Evolutionary conservation across 2,113 vertebrate species (phyloP).

Genomic region (Cephalopholis sonnerati): DNA sequence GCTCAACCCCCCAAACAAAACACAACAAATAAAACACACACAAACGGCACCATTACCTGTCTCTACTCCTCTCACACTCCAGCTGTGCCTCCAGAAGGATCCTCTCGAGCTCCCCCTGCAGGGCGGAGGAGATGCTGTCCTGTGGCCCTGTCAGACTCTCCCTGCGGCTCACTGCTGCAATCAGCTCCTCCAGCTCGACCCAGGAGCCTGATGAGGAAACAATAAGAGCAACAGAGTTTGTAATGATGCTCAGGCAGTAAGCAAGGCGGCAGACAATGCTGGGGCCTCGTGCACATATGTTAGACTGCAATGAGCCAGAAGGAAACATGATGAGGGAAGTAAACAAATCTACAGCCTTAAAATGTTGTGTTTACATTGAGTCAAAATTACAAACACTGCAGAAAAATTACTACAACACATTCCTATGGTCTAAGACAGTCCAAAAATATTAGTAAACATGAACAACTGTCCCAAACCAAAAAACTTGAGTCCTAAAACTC

Average conservation of each 20-base stretch:
- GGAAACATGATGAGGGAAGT: neutral
- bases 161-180: conserved; percentile 71
- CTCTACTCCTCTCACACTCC: conserved; percentile 82
- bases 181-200: conserved; percentile 84
- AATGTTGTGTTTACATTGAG: neutral
- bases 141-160: conserved; percentile 75
- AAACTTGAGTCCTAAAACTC: no score
- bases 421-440: no score
- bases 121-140: conserved; percentile 75
- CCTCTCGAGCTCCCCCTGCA: conserved; percentile 85
- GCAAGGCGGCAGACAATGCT: neutral
- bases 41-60: conserved; percentile 69
- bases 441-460: no score
- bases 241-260: conserved; percentile 6
- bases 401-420: no score
- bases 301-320: conserved; percentile 21
- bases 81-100: conserved; percentile 85
- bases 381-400: neutral
- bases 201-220: conserved; percentile 77
- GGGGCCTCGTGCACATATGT: neutral
- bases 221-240: neutral
- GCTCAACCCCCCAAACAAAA: conserved; percentile 21
- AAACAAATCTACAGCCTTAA: conserved; percentile 1
- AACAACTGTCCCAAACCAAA: no score
- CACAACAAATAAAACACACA: conserved; percentile 1